Conservation (phyloP, 2,113 vertebrate genomes). For the Lathamus discolor region DNA sequence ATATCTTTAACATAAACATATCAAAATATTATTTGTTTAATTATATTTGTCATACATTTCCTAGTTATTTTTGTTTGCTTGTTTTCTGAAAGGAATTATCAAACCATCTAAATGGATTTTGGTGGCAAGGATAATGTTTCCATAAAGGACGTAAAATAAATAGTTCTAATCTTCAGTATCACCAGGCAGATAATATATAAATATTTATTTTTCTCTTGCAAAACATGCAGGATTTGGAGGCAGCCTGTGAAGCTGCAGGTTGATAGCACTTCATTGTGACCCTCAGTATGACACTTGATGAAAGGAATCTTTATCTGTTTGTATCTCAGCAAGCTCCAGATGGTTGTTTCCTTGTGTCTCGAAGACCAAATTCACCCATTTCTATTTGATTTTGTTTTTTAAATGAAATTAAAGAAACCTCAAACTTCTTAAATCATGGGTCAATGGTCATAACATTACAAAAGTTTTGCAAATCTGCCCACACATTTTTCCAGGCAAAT, state of each 20-base stretch:
- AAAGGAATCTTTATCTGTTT: not conserved
- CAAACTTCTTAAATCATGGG: not conserved
- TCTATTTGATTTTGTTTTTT: not conserved
- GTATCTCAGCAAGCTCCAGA: not conserved
- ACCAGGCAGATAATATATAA: not conserved
- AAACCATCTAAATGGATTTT: not conserved
- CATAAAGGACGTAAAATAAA: not conserved
- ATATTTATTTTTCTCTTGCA: not conserved
- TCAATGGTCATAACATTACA: not conserved
- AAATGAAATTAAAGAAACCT: not conserved
- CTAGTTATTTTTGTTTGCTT: not conserved
- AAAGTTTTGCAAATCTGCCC: not conserved
- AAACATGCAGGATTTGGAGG: not conserved
- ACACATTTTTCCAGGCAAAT: not conserved
- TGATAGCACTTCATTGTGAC: not conserved
- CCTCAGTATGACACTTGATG: not conserved
- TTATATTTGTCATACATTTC: constrained; percentile 41
- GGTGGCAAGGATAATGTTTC: not conserved
- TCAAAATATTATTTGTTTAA: constrained; percentile 53
- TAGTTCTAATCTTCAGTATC: not conserved
- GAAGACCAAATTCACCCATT: not conserved
- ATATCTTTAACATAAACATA: constrained; percentile 15
- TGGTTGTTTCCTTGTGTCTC: not conserved
- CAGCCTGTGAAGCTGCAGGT: not conserved
- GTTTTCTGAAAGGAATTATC: not conserved